Conservation (phyloP, 1,140 invertebrate genomes). For the Delia radicum region DNA sequence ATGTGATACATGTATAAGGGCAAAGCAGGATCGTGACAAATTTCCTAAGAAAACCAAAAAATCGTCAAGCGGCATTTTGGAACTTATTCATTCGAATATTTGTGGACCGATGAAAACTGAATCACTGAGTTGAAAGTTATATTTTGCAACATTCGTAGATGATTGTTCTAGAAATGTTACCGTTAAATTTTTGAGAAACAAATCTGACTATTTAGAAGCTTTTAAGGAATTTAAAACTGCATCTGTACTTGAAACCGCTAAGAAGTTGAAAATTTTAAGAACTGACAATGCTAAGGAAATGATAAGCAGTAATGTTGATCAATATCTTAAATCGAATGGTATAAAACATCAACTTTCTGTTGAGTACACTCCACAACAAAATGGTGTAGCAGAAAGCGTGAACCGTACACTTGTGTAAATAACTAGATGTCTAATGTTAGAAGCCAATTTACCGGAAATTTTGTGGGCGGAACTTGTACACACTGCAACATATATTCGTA, state of each 20-base stretch:
- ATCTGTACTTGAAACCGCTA: conserved; percentile 35
- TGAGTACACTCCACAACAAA: conserved; percentile 48
- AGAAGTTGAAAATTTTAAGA: conserved; percentile 37
- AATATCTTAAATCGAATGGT: conserved; percentile 26
- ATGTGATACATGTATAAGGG: too few species aligned
- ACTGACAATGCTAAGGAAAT: conserved; percentile 51
- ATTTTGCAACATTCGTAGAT: conserved; percentile 54
- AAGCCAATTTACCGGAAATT: conserved; percentile 43
- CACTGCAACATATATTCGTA: conserved; percentile 21
- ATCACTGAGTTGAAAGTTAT: conserved; percentile 42
- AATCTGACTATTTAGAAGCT: conserved; percentile 29
- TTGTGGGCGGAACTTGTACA: conserved; percentile 57
- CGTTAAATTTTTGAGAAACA: conserved; percentile 48
- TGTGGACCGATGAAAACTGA: conserved; percentile 45
- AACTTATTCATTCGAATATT: neutral
- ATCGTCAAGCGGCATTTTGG: neutral
- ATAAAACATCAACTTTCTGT: conserved; percentile 33
- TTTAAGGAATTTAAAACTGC: conserved; percentile 15
- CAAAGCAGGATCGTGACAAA: too few species aligned
- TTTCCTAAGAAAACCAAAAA: too few species aligned
- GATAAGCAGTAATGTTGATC: conserved; percentile 33
- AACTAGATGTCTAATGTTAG: conserved; percentile 35
- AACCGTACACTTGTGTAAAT: conserved; percentile 39
- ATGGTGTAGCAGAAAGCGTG: conserved; percentile 40
- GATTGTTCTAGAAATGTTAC: conserved; percentile 42